These are phyloP conservation scores for Isurus oxyrinchus DNA, from an alignment of 2,113 vertebrate genomes.

Conservation along the genomic window DNA sequence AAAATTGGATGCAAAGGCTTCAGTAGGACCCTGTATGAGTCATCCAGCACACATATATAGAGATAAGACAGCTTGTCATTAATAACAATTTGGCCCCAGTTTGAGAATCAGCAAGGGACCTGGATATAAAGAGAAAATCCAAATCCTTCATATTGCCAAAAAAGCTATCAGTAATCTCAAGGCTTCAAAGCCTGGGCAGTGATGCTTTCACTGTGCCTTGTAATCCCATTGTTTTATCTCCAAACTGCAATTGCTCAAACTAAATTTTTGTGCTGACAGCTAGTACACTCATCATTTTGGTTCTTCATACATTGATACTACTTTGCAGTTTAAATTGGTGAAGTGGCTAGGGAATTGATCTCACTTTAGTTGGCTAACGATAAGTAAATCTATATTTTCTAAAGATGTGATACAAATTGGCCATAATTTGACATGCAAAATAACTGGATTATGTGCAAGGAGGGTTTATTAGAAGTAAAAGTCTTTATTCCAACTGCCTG, in stretches of 20 bases:
- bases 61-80: not conserved
- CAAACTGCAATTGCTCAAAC: not conserved
- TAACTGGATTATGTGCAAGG: not conserved
- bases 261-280: slow-evolving; percentile 15
- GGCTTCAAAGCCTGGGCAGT: not conserved
- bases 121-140: not conserved
- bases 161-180: slow-evolving; percentile 29
- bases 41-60: not conserved
- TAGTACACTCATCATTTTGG: not conserved
- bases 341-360: not conserved
- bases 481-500: not conserved
- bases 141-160: slow-evolving; percentile 11
- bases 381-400: not conserved
- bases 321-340: not conserved
- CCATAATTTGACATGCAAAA: not conserved
- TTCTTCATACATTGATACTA: slow-evolving; percentile 1
- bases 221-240: not conserved
- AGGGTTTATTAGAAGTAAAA: not conserved
- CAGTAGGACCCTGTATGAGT: not conserved
- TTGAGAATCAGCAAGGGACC: slow-evolving; percentile 17
- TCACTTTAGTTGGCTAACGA: slow-evolving; percentile 5
- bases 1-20: not conserved
- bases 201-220: not conserved
- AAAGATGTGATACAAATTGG: not conserved
- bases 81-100: slow-evolving; percentile 15